Evolutionary conservation across 2,888 invertebrate species (phyloP), one percentile per base, ranked within the genome.

Genomic region (Monopis laevigella): DNA sequence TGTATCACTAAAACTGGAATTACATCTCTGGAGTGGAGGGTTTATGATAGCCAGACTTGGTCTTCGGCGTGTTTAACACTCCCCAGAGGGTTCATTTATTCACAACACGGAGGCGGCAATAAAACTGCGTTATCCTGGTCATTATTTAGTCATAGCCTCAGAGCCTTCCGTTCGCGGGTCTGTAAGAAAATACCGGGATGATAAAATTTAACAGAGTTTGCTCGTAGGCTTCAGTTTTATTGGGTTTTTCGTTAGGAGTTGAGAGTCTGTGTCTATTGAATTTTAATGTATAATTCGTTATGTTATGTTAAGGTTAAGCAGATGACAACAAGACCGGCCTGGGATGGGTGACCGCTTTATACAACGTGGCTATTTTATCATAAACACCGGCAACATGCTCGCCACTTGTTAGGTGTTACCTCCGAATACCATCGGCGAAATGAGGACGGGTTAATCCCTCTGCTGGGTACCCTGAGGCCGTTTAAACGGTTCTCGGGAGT

Each of bases 41-140:
- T 75, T 78, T 77, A 78, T 70, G 62, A 70, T 67, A 68, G 65
- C 64, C 64, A 65, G 68, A 68, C 70, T 73, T 78, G 72, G 73
- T 74, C 72, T 74, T 73, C 66, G 70, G 70, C 70, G 63, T 74
- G 69, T 75, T 77, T 78, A 80, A 74, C 77, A 77, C 78, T 71
- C 78, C 78, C 78, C 59, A 35, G 77, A 66, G 80, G 58, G 65
- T 80, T 71, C 69, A 78, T 78, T 78, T 80, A 80, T 78, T 77
- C 78, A 68, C 68, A 72, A 72, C 77, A 72, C 78, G 78, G 66
- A 73, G 68, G 57, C 64, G 59, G 78, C 70, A 73, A 75, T 78
- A 80, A 80, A 80, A 73, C 71, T 69, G 78, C 71, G 78, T 80
- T 78, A 80, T 74, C 69, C 75, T 59, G 62, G 75, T 78, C 78